Base-by-base conservation (phyloP, 2,888 invertebrate species). In the Heterodera filipjevi region DNA sequence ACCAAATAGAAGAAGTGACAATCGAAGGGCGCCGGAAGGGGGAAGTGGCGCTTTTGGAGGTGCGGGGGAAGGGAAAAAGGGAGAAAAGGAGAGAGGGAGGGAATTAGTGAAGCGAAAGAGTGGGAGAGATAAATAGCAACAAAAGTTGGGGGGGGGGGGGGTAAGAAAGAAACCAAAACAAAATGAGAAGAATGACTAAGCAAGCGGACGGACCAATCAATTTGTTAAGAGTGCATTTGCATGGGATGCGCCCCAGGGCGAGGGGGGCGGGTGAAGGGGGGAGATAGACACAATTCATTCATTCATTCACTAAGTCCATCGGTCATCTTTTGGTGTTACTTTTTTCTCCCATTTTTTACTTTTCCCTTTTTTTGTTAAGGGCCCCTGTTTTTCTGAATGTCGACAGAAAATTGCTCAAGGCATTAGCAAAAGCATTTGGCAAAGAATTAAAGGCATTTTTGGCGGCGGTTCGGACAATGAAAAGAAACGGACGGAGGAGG, bases 21-120 rank as follows among this genome's bases (percentile, higher is more conserved):
- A 35, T 68, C 19, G 68, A 68, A 30, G 68, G 68, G 6, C 33
- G n/a, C n/a, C n/a, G 22, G 33, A 33, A 8, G 5, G 6, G n/a
- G 33, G 68, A 68, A 68, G 68, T 68, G 68, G 35, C n/a, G 19
- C 33, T 68, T 32, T 35, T 68, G 68, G 68, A 68, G 19, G 68
- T 68, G 68, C 32, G 68, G 27, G 19, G 39, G 39, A 12, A 12
- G 12, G 6, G 39, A 12, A 39, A 39, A 39, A 39, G 12, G 39
- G 12, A 39, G 39, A 6, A 12, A 39, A 39, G 6, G 39, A 39
- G 8, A 39, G 12, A 39, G n/a, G 64, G 64, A 22, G 64, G 64
- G 8, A 27, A 64, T 14, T 64, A 30, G 66, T 6, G 30, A 27
- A 32, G 16, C 8, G 8, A 10, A 66, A 33, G 10, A 39, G 10